Percentiles rank a stretch among this genome's conserved stretches.
phyloP scores from a whole-genome alignment of 53 echinoderm and acorn worm species.

The Luidia sarsii region DNA sequence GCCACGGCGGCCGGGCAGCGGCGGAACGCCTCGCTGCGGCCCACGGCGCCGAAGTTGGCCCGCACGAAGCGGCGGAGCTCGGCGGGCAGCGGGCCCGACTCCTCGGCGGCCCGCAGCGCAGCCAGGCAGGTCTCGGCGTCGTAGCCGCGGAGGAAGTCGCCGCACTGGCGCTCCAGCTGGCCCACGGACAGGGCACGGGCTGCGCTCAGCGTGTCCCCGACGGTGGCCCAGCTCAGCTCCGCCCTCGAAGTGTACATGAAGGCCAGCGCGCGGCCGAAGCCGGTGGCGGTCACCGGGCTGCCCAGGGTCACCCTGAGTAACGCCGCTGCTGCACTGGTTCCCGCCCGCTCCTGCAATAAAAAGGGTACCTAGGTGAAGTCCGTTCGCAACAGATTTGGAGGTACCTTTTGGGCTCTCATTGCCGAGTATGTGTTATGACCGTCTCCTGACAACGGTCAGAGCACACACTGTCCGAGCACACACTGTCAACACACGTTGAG shows the following conservation, averaged over 20 bases:
- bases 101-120: conserved; percentile 37
- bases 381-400: too few species aligned
- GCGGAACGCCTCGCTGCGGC: conserved; percentile 27
- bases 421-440: too few species aligned
- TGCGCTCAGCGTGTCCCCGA: conserved; percentile 31
- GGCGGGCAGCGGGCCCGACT: conserved; percentile 12
- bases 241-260: conserved; percentile 70
- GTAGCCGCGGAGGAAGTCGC: conserved; percentile 35
- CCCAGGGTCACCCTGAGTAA: conserved; percentile 4
- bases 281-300: conserved; percentile 29
- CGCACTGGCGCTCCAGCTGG: conserved; percentile 28
- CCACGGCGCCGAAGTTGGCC: conserved; percentile 49
- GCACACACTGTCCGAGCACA: too few species aligned
- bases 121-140: conserved; percentile 52
- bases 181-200: conserved; percentile 46
- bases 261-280: conserved; percentile 33
- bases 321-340: neutral
- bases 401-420: too few species aligned
- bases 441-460: too few species aligned
- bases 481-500: too few species aligned
- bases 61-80: conserved; percentile 44
- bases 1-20: conserved; percentile 41
- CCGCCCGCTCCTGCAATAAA: too few species aligned
- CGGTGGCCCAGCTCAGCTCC: conserved; percentile 28
- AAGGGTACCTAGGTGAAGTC: too few species aligned